Percentiles rank a stretch among this genome's conserved stretches.
Evolutionary conservation across 2,888 invertebrate species (phyloP).

Genomic region (Dorcus hopei): DNA sequence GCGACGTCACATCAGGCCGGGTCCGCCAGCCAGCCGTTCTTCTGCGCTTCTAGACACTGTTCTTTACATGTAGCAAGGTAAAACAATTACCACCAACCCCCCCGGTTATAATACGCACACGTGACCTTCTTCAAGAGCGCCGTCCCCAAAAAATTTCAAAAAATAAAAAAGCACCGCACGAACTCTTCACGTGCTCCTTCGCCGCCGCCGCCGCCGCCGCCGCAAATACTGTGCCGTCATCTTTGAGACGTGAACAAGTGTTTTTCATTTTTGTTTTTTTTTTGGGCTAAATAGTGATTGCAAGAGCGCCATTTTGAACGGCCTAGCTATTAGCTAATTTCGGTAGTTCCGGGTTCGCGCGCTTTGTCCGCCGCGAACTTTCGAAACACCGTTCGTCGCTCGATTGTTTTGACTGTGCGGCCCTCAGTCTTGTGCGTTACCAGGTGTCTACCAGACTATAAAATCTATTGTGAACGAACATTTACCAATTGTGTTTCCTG

Average conservation of each 20-base stretch:
- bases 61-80: slow-evolving; percentile 28
- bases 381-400: slow-evolving; percentile 17
- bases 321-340: slow-evolving; percentile 26
- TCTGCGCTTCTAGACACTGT: slow-evolving; percentile 20
- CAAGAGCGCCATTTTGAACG: slow-evolving; percentile 27
- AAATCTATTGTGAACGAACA: background rate
- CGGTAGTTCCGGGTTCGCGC: slow-evolving; percentile 29
- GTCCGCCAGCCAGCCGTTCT: slow-evolving; percentile 27
- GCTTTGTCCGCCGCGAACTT: slow-evolving; percentile 25
- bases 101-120: slow-evolving; percentile 16
- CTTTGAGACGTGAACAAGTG: slow-evolving; percentile 17
- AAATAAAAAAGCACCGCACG: slow-evolving; percentile 6
- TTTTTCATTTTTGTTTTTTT: background rate
- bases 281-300: slow-evolving; percentile 16
- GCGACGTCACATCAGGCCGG: slow-evolving; percentile 55
- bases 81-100: slow-evolving; percentile 20
- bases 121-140: slow-evolving; percentile 16
- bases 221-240: background rate
- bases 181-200: slow-evolving; percentile 22
- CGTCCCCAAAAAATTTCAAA: slow-evolving; percentile 3
- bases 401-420: slow-evolving; percentile 18
- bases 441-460: too few relatives aligned
- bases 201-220: slow-evolving; percentile 15
- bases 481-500: slow-evolving; percentile 10
- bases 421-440: slow-evolving; percentile 4